Evolutionary conservation across 2,113 vertebrate species (phyloP).

Genomic region (Proterorhinus semilunaris): DNA sequence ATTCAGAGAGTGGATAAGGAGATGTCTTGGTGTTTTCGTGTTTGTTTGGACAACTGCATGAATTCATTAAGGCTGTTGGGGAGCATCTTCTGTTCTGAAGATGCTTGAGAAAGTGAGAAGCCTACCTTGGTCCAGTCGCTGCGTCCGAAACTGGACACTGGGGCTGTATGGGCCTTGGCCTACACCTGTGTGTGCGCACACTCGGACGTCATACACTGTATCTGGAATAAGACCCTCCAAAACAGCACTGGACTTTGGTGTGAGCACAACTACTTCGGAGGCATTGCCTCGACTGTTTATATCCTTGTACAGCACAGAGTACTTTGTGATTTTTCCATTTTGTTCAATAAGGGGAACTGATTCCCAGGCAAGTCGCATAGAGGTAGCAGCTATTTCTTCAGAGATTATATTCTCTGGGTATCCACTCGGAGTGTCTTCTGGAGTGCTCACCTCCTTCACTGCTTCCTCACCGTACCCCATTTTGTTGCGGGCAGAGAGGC

Average conservation of each 20-base stretch:
- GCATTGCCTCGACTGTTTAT: conserved; percentile 88
- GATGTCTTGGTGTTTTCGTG: conserved; percentile 26
- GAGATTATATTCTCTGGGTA: conserved; percentile 86
- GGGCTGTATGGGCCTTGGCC: conserved; percentile 95
- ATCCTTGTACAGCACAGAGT: conserved; percentile 89
- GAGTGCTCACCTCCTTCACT: conserved; percentile 86
- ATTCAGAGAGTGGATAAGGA: conserved; percentile 59
- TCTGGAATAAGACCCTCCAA: conserved; percentile 90
- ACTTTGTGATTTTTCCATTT: conserved; percentile 87
- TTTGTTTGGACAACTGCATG: conserved; percentile 23
- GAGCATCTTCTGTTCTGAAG: conserved; percentile 42
- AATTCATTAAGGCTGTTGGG: conserved; percentile 17
- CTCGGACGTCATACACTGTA: conserved; percentile 95
- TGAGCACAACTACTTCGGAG: conserved; percentile 82
- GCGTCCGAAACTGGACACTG: conserved; percentile 94
- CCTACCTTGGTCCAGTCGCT: conserved; percentile 97
- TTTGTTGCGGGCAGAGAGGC: conserved; percentile 90
- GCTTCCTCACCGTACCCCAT: conserved; percentile 93
- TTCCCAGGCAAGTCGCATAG: conserved; percentile 85
- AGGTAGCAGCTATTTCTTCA: conserved; percentile 80
- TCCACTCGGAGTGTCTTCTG: conserved; percentile 85
- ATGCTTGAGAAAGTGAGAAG: conserved; percentile 70
- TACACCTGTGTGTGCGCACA: conserved; percentile 91
- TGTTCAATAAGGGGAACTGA: conserved; percentile 85
- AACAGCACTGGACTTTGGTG: conserved; percentile 82